Percentiles rank a stretch among this genome's conserved stretches.
Conservation (phyloP, 2,797 vertebrate species). For the Sebastes oblongus region DNA sequence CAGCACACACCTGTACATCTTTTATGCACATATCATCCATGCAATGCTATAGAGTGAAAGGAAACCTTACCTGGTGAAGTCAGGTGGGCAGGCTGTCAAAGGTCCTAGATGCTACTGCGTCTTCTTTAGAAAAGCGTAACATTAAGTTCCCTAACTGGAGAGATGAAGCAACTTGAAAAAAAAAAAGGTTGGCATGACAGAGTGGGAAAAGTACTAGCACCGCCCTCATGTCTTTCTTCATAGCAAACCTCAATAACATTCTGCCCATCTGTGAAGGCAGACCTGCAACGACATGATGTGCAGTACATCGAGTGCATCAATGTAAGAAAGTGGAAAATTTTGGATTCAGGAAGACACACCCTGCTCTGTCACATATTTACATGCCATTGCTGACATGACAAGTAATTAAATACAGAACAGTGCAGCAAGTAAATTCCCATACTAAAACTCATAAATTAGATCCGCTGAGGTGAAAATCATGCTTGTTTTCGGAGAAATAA, state of each 20-base stretch:
- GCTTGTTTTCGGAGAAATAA: neutral
- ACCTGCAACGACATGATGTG: slow-evolving; percentile 37
- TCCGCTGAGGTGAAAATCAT: neutral
- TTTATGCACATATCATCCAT: neutral
- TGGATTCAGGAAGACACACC: neutral
- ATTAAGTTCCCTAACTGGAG: slow-evolving; percentile 9
- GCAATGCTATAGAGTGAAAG: neutral
- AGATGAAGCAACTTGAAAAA: slow-evolving; percentile 17
- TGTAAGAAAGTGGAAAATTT: slow-evolving; percentile 36
- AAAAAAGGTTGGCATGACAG: slow-evolving; percentile 9
- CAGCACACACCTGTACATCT: neutral
- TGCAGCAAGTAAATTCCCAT: too few species aligned
- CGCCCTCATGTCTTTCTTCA: slow-evolving; percentile 46
- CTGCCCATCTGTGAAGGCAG: neutral
- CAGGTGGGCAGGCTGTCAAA: neutral
- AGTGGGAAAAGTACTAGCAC: slow-evolving; percentile 69
- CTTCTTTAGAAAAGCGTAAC: neutral
- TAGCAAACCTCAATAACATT: neutral
- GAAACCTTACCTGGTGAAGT: slow-evolving; percentile 36
- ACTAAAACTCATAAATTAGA: neutral
- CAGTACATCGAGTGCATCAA: neutral
- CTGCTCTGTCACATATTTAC: neutral
- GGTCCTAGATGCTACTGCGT: neutral
- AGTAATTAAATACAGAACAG: neutral
- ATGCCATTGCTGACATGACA: neutral